Conservation (phyloP, 2,113 vertebrate genomes). For the Cromileptes altivelis region DNA sequence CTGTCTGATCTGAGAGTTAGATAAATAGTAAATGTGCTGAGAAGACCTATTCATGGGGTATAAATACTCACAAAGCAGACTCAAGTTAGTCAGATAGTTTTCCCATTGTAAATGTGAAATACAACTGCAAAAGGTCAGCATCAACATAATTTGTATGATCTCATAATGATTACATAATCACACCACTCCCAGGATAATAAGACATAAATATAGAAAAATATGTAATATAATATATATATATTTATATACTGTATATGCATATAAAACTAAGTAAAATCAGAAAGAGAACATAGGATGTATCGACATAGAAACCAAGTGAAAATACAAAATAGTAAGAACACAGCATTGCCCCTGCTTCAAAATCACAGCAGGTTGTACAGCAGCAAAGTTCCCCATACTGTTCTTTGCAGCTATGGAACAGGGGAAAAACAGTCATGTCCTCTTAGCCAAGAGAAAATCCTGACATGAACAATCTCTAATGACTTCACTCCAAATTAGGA, state of each 20-base stretch:
- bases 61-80: conserved; percentile 54
- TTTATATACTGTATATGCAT: conserved; percentile 74
- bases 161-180: conserved; percentile 76
- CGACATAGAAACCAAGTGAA: conserved; percentile 70
- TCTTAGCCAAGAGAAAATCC: conserved; percentile 80
- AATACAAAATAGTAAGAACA: conserved; percentile 82
- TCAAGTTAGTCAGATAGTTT: conserved; percentile 60
- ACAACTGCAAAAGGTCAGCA: conserved; percentile 52
- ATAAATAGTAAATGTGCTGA: conserved; percentile 45
- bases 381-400: conserved; percentile 80
- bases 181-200: conserved; percentile 79
- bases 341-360: conserved; percentile 80
- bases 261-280: conserved; percentile 77
- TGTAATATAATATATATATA: conserved; percentile 70
- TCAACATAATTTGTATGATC: conserved; percentile 61
- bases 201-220: conserved; percentile 82
- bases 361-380: conserved; percentile 84
- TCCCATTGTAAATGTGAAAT: conserved; percentile 68
- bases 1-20: conserved; percentile 15
- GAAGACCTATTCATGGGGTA: conserved; percentile 48
- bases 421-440: conserved; percentile 80
- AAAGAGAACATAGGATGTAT: conserved; percentile 65
- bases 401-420: conserved; percentile 77
- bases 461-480: conserved; percentile 68
- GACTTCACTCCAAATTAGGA: conserved; percentile 75